Evolutionary conservation across 2,888 invertebrate species (phyloP).

Genomic region (Monoplex corrugatus): DNA sequence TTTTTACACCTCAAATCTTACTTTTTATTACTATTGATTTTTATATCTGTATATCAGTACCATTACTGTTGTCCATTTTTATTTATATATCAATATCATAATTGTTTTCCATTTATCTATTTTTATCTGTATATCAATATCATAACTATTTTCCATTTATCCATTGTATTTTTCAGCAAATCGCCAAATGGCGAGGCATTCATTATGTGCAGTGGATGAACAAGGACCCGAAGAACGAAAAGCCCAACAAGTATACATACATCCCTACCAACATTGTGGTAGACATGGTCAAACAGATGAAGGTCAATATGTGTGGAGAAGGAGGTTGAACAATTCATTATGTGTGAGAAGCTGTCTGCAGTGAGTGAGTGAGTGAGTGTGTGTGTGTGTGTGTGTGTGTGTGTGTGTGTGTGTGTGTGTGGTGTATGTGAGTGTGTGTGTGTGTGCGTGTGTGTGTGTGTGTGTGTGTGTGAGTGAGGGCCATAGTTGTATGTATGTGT

Average conservation of each 20-base stretch:
- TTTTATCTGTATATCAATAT: too few species aligned
- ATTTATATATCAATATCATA: too few species aligned
- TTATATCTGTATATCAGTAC: too few species aligned
- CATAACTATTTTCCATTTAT: too few species aligned
- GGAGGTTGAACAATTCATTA: too few species aligned
- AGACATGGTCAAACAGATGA: slow-evolving; percentile 47
- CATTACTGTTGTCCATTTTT: too few species aligned
- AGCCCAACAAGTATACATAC: slow-evolving; percentile 61
- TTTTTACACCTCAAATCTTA: too few species aligned
- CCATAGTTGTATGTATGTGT: not conserved
- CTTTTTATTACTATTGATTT: too few species aligned
- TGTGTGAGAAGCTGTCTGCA: not conserved
- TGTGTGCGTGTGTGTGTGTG: not conserved
- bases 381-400: not conserved
- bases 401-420: too few species aligned
- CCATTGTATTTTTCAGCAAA: slow-evolving; percentile 57
- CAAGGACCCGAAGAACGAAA: slow-evolving; percentile 67
- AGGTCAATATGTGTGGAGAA: slow-evolving; percentile 50
- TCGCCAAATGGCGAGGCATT: slow-evolving; percentile 76
- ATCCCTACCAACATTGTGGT: slow-evolving; percentile 62
- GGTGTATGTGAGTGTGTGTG: too few species aligned
- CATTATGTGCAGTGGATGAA: slow-evolving; percentile 76
- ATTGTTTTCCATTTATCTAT: too few species aligned
- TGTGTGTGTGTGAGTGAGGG: not conserved
- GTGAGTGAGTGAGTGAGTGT: not conserved